Evolutionary conservation across 2,113 vertebrate species (phyloP).

Genomic region (Siniperca knerii): DNA sequence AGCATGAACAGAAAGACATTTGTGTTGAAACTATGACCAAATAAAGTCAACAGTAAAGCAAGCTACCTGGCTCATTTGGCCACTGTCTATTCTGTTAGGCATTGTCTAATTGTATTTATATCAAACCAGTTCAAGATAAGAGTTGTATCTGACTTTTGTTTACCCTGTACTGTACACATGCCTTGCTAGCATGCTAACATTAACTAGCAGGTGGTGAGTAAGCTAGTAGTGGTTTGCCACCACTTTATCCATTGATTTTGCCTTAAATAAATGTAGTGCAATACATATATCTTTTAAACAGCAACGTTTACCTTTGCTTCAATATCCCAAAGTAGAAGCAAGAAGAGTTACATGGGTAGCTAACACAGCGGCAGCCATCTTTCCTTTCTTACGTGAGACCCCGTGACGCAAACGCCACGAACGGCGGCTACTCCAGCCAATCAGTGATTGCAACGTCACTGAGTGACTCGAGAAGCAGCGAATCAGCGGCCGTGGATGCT

Average conservation of each 20-base stretch:
- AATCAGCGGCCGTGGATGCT: neutral
- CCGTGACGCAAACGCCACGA: neutral
- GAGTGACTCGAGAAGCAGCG: neutral
- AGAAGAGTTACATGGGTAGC: neutral
- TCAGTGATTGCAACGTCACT: neutral
- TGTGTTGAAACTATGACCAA: neutral
- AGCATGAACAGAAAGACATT: neutral
- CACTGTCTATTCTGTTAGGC: neutral
- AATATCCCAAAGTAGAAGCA: neutral
- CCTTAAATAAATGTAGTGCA: neutral
- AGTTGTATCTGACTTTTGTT: neutral
- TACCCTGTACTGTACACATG: neutral
- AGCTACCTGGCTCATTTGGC: neutral
- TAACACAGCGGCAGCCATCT: constrained; percentile 13
- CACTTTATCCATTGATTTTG: neutral
- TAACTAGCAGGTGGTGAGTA: neutral
- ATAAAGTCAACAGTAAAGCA: neutral
- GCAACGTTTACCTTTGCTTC: constrained; percentile 28
- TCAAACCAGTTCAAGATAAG: neutral
- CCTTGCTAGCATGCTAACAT: constrained; percentile 25
- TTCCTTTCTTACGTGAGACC: neutral
- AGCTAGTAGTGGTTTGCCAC: neutral
- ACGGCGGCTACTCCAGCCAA: accelerated
- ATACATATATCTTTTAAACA: neutral
- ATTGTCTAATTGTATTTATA: neutral